Evolutionary conservation across 2,797 vertebrate species (phyloP).

Genomic region (Crocidura indochinensis): DNA sequence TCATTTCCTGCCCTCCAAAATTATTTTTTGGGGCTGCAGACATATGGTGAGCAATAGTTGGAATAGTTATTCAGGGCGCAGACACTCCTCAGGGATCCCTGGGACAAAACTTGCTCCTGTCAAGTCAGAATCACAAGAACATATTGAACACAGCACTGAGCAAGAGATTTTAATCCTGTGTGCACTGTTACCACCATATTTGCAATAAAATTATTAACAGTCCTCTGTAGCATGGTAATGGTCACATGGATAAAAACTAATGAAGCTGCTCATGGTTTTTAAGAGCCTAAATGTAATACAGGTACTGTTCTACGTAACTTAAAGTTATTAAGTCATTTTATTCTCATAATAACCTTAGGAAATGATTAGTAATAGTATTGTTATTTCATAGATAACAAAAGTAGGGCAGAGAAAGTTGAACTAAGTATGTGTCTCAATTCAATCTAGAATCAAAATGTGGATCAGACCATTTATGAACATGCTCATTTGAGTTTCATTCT

Average conservation of each 20-base stretch:
- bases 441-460: constrained; percentile 56
- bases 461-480: background rate
- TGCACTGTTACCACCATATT: background rate
- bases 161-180: constrained; percentile 49
- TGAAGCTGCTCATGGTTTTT: constrained; percentile 73
- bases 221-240: constrained; percentile 28
- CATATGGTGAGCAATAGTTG: constrained; percentile 67
- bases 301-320: constrained; percentile 70
- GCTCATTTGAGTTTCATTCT: background rate
- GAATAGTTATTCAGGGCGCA: constrained; percentile 83
- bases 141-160: constrained; percentile 14
- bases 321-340: constrained; percentile 72
- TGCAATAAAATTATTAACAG: constrained; percentile 54
- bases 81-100: constrained; percentile 80
- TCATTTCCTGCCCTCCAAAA: constrained; percentile 83
- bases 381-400: constrained; percentile 69
- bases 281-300: constrained; percentile 72
- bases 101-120: constrained; percentile 83
- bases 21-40: constrained; percentile 78
- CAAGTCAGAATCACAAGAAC: constrained; percentile 72
- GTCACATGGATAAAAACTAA: constrained; percentile 71
- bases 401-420: constrained; percentile 45
- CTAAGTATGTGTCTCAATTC: constrained; percentile 11
- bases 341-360: constrained; percentile 68
- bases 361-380: constrained; percentile 56